A percentile compares a stretch with the other conserved stretches of the same genome.
Evolutionary conservation across 2,888 invertebrate genomes (phyloP).

Genomic region (Stictocephala bisonia): DNA sequence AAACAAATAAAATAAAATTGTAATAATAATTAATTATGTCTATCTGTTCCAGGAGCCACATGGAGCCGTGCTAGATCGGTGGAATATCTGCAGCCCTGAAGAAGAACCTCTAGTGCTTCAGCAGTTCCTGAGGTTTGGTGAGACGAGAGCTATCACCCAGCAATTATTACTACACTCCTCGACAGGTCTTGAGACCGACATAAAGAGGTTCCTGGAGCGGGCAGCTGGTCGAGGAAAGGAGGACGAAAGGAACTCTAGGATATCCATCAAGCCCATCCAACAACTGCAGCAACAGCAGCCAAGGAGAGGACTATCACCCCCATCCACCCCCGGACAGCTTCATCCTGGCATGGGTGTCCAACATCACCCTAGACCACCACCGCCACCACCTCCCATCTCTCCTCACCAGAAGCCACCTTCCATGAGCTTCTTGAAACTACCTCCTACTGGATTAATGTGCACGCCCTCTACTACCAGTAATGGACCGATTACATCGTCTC

Average conservation of each 20-base stretch:
- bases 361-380: constrained; percentile 49
- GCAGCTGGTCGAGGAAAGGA: constrained; percentile 48
- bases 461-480: constrained; percentile 56
- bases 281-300: constrained; percentile 38
- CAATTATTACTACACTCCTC: constrained; percentile 67
- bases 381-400: constrained; percentile 62
- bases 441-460: constrained; percentile 61
- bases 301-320: constrained; percentile 30
- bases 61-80: constrained; percentile 84
- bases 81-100: constrained; percentile 87
- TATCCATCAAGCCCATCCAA: constrained; percentile 50
- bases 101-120: constrained; percentile 93
- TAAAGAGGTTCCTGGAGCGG: constrained; percentile 69
- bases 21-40: neutral
- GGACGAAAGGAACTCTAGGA: constrained; percentile 36
- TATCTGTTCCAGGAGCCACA: constrained; percentile 80
- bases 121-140: constrained; percentile 90
- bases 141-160: constrained; percentile 85
- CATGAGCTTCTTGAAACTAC: constrained; percentile 65
- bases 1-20: neutral
- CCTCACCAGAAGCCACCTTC: constrained; percentile 65
- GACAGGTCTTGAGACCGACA: constrained; percentile 68
- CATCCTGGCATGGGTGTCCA: constrained; percentile 23
- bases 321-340: constrained; percentile 43
- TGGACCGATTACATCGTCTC: constrained; percentile 70